These are phyloP conservation scores for cattle (Bos taurus) DNA, from an alignment of 2,113 vertebrate species.

Conservation along the genomic window DNA sequence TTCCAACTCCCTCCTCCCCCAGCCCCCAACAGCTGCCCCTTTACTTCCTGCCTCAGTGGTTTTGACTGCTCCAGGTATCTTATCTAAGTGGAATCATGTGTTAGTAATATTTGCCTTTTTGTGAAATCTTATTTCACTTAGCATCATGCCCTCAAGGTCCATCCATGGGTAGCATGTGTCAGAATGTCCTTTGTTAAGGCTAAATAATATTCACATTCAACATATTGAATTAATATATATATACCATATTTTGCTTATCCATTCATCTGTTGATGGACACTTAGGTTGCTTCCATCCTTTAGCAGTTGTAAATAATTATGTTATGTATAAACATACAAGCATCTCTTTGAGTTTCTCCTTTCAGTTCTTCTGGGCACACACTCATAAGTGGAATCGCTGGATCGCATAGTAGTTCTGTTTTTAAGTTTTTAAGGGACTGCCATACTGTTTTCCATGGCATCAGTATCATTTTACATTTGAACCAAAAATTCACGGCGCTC, in stretches of 20 bases:
- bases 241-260: neutral
- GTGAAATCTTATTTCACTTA: neutral
- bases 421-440: neutral
- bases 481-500: neutral
- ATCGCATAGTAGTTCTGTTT: neutral
- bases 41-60: neutral
- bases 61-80: neutral
- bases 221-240: too few relatives aligned
- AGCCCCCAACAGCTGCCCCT: neutral
- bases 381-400: neutral
- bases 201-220: neutral
- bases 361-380: neutral
- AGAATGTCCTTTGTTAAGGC: neutral
- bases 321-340: fast-evolving
- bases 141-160: neutral
- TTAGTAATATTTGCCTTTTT: neutral
- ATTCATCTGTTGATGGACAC: neutral
- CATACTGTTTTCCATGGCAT: neutral
- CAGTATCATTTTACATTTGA: too few relatives aligned
- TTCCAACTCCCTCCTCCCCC: too few relatives aligned
- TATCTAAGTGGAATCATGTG: neutral
- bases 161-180: neutral
- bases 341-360: neutral
- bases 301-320: neutral
- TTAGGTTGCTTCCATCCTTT: neutral